Conservation (phyloP, 2,113 vertebrate species). For the Rousettus leschenaultii region DNA sequence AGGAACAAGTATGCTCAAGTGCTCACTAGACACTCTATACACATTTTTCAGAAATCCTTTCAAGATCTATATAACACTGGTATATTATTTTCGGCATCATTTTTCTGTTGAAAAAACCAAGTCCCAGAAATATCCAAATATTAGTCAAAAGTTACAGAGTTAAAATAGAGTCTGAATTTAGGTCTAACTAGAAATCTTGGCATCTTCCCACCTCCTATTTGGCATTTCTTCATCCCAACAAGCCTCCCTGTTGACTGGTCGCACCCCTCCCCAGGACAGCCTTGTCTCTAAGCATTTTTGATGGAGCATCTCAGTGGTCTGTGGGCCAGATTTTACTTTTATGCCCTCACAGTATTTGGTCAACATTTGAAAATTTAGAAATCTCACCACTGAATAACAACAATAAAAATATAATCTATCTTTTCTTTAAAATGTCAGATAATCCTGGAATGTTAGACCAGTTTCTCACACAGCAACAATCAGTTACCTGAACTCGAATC, state of each 20-base stretch:
- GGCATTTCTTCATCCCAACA: background rate
- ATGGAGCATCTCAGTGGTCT: background rate
- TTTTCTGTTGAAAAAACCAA: conserved; percentile 10
- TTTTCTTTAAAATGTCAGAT: background rate
- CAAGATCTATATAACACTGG: background rate
- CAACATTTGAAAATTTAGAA: background rate
- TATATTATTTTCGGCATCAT: background rate
- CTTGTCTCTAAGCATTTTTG: background rate
- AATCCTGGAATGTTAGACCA: background rate
- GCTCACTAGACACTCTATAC: background rate
- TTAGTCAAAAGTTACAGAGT: background rate
- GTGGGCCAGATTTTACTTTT: background rate
- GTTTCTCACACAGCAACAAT: background rate
- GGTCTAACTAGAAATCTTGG: background rate
- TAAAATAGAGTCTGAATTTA: background rate
- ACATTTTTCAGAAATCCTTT: background rate
- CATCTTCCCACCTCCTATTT: background rate
- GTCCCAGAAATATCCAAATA: background rate
- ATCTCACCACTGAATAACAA: background rate
- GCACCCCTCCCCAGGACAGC: background rate
- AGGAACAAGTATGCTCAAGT: background rate
- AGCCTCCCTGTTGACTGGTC: background rate
- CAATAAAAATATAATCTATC: background rate
- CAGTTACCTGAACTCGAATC: background rate
- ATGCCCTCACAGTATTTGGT: background rate